These are phyloP conservation scores for Synergus gifuensis DNA, from an alignment of 2,888 invertebrate species.

Conservation along the genomic window DNA sequence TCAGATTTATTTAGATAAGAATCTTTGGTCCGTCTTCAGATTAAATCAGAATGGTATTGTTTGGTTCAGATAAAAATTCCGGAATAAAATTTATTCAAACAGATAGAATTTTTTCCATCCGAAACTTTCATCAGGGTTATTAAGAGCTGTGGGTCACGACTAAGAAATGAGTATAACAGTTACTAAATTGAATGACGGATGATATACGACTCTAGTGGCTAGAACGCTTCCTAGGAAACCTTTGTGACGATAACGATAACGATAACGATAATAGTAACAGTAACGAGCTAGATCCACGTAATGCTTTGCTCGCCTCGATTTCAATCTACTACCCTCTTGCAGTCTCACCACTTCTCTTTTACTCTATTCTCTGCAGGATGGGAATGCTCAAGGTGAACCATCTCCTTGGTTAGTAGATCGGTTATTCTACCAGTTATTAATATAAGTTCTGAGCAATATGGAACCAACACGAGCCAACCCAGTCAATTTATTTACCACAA, in stretches of 20 bases:
- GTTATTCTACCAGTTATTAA: slow-evolving; percentile 33
- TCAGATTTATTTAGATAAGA: too few species aligned
- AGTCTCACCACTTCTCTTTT: slow-evolving; percentile 2
- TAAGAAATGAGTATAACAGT: not conserved
- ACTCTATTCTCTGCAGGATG: slow-evolving; percentile 1
- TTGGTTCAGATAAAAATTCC: too few species aligned
- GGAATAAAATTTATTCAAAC: too few species aligned
- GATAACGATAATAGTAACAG: slow-evolving; percentile 24
- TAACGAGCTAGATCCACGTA: slow-evolving; percentile 36
- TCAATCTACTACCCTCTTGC: slow-evolving; percentile 35
- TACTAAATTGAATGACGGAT: slow-evolving; percentile 3
- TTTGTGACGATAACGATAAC: slow-evolving; percentile 36
- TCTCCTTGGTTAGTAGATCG: not conserved
- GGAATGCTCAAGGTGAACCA: slow-evolving; percentile 14
- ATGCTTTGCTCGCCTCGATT: slow-evolving; percentile 35
- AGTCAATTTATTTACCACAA: slow-evolving; percentile 28
- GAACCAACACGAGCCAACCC: slow-evolving; percentile 1
- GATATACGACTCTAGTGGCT: slow-evolving; percentile 4
- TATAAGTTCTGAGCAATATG: slow-evolving; percentile 36
- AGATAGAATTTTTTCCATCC: too few species aligned
- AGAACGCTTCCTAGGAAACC: not conserved
- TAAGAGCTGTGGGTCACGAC: not conserved
- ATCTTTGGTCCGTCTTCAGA: too few species aligned
- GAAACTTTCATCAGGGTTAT: not conserved
- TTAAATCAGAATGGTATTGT: too few species aligned